These are phyloP conservation scores for Linnaemya vulpina DNA, from an alignment of 2,888 invertebrate species.

Conservation along the genomic window DNA sequence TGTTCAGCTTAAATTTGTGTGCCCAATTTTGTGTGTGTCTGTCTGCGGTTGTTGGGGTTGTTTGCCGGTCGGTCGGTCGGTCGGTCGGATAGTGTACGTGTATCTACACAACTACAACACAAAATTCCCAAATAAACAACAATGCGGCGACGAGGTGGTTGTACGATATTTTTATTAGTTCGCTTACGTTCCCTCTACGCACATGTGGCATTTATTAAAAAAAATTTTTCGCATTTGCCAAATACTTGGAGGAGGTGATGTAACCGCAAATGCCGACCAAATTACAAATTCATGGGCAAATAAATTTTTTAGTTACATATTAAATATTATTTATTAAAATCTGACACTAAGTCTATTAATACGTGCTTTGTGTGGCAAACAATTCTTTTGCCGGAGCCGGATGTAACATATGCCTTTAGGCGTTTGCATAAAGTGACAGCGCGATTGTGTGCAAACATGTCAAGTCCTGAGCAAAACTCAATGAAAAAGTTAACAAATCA, in stretches of 20 bases:
- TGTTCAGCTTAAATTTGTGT: background rate
- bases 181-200: background rate
- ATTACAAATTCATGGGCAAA: conserved; percentile 12
- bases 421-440: conserved; percentile 6
- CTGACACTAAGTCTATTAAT: conserved; percentile 24
- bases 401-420: background rate
- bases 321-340: conserved; percentile 40
- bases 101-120: background rate
- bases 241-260: conserved; percentile 14
- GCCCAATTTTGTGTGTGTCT: background rate
- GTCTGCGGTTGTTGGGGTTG: conserved; percentile 19
- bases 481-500: background rate
- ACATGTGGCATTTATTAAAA: conserved; percentile 35
- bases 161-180: conserved; percentile 27
- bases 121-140: conserved; percentile 20
- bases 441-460: conserved; percentile 2
- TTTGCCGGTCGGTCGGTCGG: background rate
- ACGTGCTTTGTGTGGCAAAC: conserved; percentile 26
- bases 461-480: background rate
- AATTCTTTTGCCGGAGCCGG: background rate
- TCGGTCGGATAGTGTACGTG: background rate
- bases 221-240: background rate
- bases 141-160: background rate
- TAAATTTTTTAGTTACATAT: conserved; percentile 16
- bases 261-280: background rate